phyloP scores from a whole-genome alignment of 2,113 vertebrate species.

The Pelecanus crispus region DNA sequence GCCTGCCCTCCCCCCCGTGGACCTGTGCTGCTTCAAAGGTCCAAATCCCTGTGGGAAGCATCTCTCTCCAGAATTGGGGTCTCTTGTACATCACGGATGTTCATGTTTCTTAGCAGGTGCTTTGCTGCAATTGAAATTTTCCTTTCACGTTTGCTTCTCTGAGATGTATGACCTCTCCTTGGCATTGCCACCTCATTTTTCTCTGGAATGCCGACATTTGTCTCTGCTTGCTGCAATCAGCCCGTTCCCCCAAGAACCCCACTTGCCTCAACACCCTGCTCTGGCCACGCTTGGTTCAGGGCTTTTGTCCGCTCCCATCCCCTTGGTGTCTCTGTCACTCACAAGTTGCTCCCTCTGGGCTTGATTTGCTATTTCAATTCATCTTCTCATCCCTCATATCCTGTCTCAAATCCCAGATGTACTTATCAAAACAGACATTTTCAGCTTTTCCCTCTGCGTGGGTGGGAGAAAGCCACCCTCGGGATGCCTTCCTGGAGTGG shows the following conservation, averaged over 20 bases:
- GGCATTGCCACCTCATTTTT: neutral
- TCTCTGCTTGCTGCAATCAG: neutral
- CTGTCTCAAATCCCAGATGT: constrained; percentile 44
- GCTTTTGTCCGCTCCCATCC: neutral
- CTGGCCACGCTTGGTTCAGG: neutral
- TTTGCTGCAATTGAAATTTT: neutral
- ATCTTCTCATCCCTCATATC: constrained; percentile 34
- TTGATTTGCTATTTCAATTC: neutral
- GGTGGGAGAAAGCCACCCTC: constrained; percentile 31
- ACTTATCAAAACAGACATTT: neutral
- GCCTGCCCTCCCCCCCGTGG: too few species aligned
- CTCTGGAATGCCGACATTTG: neutral
- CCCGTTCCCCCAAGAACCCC: neutral
- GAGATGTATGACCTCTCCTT: neutral
- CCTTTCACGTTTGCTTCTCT: neutral
- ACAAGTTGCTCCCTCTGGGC: neutral
- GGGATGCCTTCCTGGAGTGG: neutral
- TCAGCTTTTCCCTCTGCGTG: constrained; percentile 9
- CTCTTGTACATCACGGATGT: neutral
- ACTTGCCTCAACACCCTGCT: neutral
- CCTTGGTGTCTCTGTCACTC: neutral
- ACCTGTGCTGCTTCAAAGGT: neutral
- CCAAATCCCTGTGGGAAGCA: neutral
- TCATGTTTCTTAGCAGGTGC: neutral
- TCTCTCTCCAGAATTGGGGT: fast-evolving